Conservation (phyloP, 1,140 invertebrate species). For the Sminthurinus signatus region DNA sequence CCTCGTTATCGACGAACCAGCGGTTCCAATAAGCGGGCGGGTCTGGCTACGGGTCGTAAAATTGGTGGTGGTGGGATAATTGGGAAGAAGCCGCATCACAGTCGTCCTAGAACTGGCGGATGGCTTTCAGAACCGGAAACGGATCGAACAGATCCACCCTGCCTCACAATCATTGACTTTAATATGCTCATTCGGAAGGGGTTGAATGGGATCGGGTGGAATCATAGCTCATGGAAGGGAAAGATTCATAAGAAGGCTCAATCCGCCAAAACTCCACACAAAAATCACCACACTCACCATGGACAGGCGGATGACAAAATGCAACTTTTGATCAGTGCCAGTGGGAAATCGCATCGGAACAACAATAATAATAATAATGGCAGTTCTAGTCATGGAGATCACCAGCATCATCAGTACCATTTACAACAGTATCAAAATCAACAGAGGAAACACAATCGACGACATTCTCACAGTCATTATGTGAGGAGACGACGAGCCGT, state of each 20-base stretch:
- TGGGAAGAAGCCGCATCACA: slow-evolving; percentile 8
- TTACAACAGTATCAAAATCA: too few relatives aligned
- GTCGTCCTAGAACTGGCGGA: neutral
- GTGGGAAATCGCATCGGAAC: neutral
- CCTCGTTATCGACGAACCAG: slow-evolving; percentile 39
- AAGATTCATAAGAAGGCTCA: neutral
- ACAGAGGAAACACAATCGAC: neutral
- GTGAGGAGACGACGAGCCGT: slow-evolving; percentile 26
- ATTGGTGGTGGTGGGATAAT: slow-evolving; percentile 42
- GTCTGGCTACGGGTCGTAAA: slow-evolving; percentile 39
- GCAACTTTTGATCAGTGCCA: neutral
- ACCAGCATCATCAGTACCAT: neutral
- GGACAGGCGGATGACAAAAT: too few relatives aligned
- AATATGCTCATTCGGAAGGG: slow-evolving; percentile 59
- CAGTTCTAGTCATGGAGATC: neutral
- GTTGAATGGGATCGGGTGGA: slow-evolving; percentile 44
- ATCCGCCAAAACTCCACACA: too few relatives aligned
- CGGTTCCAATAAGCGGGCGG: slow-evolving; percentile 36
- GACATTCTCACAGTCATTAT: neutral
- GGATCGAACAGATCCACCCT: slow-evolving; percentile 47
- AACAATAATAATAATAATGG: neutral
- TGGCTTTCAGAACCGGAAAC: slow-evolving; percentile 19
- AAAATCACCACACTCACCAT: too few relatives aligned
- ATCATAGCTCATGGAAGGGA: neutral
- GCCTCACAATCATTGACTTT: slow-evolving; percentile 64